Conservation (phyloP, 2,113 vertebrate species). For the Piprites chloris region DNA sequence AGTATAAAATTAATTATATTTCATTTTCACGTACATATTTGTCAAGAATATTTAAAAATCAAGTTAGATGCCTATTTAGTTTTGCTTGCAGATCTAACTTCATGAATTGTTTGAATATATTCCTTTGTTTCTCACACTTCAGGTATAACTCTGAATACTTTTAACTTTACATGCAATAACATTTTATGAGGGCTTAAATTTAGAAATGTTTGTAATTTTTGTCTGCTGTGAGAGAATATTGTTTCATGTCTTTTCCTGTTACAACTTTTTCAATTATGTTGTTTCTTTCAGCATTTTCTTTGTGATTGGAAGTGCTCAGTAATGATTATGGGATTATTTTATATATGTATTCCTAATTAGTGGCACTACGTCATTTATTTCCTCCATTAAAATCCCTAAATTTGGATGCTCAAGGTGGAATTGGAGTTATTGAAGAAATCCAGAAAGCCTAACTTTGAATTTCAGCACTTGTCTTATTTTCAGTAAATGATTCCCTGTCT, state of each 20-base stretch:
- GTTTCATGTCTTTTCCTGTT: not conserved
- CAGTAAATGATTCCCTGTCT: constrained; percentile 9
- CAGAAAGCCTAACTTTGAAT: constrained; percentile 46
- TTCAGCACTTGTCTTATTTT: constrained; percentile 27
- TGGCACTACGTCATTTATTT: constrained; percentile 40
- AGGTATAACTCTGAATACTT: not conserved
- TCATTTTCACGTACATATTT: not conserved
- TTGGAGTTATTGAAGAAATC: constrained; percentile 56
- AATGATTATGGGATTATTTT: constrained; percentile 53
- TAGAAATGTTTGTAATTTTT: not conserved
- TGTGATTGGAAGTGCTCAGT: constrained; percentile 43
- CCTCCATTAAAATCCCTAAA: not conserved
- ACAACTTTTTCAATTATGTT: not conserved
- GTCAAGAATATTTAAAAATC: not conserved
- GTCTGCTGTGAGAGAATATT: not conserved
- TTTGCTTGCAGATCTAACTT: not conserved
- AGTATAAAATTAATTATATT: not conserved
- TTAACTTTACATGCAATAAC: not conserved
- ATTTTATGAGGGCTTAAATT: not conserved
- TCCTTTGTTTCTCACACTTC: not conserved
- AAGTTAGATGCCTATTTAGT: not conserved
- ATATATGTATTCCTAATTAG: constrained; percentile 20
- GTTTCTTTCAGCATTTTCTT: not conserved
- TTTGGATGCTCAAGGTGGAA: constrained; percentile 27
- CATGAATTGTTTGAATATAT: not conserved